Percentiles rank a stretch among this genome's conserved stretches.
phyloP scores from a whole-genome alignment of 1,140 invertebrate genomes.

The Drosophila nebulosa region DNA sequence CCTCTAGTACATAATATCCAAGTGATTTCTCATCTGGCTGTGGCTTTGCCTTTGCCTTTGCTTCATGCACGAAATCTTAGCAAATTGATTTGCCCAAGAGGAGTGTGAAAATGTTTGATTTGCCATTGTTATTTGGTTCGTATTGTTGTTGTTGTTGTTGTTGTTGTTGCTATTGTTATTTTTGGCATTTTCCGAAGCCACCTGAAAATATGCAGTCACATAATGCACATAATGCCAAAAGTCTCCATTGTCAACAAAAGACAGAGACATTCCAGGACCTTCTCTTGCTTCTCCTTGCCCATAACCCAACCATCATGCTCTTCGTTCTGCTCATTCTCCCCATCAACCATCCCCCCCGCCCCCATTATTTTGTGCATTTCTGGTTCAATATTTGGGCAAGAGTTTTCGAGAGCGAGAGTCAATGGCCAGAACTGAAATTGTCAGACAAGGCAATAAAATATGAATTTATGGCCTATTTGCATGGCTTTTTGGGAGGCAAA shows the following conservation, averaged over 20 bases:
- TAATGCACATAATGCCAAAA: slow-evolving; percentile 64
- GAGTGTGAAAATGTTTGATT: not conserved
- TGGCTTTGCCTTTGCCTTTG: not conserved
- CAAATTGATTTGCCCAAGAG: slow-evolving; percentile 31
- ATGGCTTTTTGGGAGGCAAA: slow-evolving; percentile 51
- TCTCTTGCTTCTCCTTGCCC: not conserved
- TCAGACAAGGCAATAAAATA: slow-evolving; percentile 62
- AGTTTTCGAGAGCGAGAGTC: slow-evolving; percentile 12
- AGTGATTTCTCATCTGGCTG: not conserved
- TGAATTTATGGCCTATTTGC: slow-evolving; percentile 75
- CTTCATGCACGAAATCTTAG: not conserved
- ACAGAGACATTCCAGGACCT: slow-evolving; percentile 2
- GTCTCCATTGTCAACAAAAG: slow-evolving; percentile 54
- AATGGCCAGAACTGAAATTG: slow-evolving; percentile 24
- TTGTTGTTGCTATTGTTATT: slow-evolving; percentile 6
- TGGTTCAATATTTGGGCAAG: slow-evolving; percentile 47
- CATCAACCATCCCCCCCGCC: not conserved
- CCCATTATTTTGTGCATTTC: slow-evolving; percentile 39
- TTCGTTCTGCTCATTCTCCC: too few species aligned
- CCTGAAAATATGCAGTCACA: slow-evolving; percentile 51
- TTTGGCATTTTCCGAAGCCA: slow-evolving; percentile 28
- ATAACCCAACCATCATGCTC: not conserved
- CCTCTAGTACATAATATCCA: not conserved
- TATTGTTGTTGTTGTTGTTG: slow-evolving; percentile 12
- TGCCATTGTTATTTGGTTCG: not conserved